These are phyloP conservation scores for Margaritifera margaritifera DNA, from an alignment of 2,888 invertebrate species.

Conservation along the genomic window DNA sequence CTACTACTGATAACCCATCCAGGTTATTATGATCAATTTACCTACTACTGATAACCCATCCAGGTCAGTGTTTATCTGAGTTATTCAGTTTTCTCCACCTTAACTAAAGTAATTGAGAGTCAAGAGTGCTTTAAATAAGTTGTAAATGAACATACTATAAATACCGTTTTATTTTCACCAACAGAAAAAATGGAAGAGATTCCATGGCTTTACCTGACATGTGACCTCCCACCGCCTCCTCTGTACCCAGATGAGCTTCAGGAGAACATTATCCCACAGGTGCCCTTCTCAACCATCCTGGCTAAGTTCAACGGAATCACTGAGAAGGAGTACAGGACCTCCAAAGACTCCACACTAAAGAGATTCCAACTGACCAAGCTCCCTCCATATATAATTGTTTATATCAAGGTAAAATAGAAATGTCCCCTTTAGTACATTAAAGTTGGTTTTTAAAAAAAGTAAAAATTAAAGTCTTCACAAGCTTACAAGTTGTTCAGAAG, in stretches of 20 bases:
- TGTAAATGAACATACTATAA: too few species aligned
- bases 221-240: conserved; percentile 97
- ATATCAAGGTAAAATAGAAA: conserved; percentile 81
- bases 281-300: conserved; percentile 92
- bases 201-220: conserved; percentile 96
- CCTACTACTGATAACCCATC: too few species aligned
- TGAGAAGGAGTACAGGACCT: conserved; percentile 99
- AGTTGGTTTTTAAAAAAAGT: too few species aligned
- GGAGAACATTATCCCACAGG: conserved; percentile 99
- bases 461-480: too few species aligned
- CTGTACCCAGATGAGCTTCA: conserved; percentile 95
- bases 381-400: conserved; percentile 95
- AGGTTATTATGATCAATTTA: too few species aligned
- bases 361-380: conserved; percentile 94
- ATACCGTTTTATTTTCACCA: neutral
- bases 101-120: too few species aligned
- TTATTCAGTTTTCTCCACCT: too few species aligned
- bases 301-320: conserved; percentile 96
- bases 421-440: neutral
- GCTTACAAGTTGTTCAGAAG: too few species aligned
- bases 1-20: too few species aligned
- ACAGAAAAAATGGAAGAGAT: conserved; percentile 83
- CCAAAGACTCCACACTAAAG: conserved; percentile 98
- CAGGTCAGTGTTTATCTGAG: too few species aligned
- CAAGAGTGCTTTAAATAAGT: too few species aligned